phyloP scores from a whole-genome alignment of 1,140 invertebrate genomes.

The Tetramorium alpestre region DNA sequence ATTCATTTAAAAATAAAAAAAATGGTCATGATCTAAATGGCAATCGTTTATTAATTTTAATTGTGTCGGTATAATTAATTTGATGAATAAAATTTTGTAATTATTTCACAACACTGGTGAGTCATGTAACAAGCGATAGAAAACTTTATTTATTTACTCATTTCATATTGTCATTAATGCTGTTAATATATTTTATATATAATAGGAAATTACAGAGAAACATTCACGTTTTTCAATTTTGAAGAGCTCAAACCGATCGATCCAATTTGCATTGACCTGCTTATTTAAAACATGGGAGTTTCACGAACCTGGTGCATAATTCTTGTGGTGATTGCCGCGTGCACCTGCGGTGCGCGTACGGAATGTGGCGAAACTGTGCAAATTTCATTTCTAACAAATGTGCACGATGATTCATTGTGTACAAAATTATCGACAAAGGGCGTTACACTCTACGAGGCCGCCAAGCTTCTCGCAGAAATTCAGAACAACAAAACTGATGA shows the following conservation, averaged over 20 bases:
- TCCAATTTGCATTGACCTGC: not conserved
- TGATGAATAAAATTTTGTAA: not conserved
- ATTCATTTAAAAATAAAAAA: not conserved
- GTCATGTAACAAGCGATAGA: not conserved
- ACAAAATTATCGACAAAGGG: slow-evolving; percentile 77
- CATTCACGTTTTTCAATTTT: not conserved
- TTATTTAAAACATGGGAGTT: slow-evolving; percentile 27
- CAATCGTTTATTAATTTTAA: not conserved
- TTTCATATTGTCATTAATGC: not conserved
- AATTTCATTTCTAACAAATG: slow-evolving; percentile 77
- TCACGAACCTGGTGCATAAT: slow-evolving; percentile 66
- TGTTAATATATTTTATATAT: not conserved
- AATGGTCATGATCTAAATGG: not conserved
- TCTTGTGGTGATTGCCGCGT: slow-evolving; percentile 75
- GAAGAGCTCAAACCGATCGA: not conserved
- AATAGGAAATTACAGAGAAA: not conserved
- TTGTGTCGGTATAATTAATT: not conserved
- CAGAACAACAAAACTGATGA: slow-evolving; percentile 80
- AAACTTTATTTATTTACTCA: not conserved
- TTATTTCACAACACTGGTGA: not conserved
- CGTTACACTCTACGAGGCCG: slow-evolving; percentile 81
- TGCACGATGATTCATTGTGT: slow-evolving; percentile 81
- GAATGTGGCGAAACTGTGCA: slow-evolving; percentile 76
- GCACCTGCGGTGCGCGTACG: slow-evolving; percentile 79
- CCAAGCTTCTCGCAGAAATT: slow-evolving; percentile 77